Conservation (phyloP, 1,140 invertebrate species). For the Drosophila varians region DNA sequence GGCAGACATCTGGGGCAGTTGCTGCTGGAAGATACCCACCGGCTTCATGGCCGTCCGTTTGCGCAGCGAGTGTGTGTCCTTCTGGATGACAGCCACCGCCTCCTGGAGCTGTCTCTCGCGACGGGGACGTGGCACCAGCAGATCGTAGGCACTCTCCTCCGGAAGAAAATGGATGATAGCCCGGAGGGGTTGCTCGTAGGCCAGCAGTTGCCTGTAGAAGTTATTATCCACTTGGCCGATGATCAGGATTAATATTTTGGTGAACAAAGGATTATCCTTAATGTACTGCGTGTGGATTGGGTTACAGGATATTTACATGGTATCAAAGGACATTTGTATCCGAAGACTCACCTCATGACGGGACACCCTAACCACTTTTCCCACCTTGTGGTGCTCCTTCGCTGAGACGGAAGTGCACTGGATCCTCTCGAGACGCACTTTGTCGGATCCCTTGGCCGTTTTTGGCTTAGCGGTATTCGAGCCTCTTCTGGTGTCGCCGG, state of each 20-base stretch:
- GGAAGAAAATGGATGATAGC: constrained; percentile 70
- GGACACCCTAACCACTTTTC: constrained; percentile 17
- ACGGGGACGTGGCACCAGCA: constrained; percentile 65
- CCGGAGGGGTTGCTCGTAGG: constrained; percentile 37
- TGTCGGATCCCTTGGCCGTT: constrained; percentile 25
- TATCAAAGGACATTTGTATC: too few species aligned
- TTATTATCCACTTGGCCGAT: constrained; percentile 45
- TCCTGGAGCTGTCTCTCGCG: constrained; percentile 32
- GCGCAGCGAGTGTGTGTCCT: constrained; percentile 42
- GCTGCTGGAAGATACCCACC: constrained; percentile 66
- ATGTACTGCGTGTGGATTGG: constrained; percentile 43
- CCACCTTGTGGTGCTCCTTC: constrained; percentile 61
- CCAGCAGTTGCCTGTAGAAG: constrained; percentile 46
- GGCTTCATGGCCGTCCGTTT: constrained; percentile 40
- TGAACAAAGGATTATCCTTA: constrained; percentile 35
- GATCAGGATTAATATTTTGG: constrained; percentile 50
- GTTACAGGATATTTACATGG: background rate
- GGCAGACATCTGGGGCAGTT: constrained; percentile 65
- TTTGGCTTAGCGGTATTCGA: constrained; percentile 1
- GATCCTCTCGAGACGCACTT: constrained; percentile 22
- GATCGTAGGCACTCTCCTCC: constrained; percentile 58
- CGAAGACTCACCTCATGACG: background rate
- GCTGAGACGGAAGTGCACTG: constrained; percentile 30
- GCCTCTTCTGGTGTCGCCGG: background rate
- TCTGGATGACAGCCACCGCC: constrained; percentile 52